phyloP scores from a whole-genome alignment of 2,797 vertebrate species.

The Lerista edwardsae region DNA sequence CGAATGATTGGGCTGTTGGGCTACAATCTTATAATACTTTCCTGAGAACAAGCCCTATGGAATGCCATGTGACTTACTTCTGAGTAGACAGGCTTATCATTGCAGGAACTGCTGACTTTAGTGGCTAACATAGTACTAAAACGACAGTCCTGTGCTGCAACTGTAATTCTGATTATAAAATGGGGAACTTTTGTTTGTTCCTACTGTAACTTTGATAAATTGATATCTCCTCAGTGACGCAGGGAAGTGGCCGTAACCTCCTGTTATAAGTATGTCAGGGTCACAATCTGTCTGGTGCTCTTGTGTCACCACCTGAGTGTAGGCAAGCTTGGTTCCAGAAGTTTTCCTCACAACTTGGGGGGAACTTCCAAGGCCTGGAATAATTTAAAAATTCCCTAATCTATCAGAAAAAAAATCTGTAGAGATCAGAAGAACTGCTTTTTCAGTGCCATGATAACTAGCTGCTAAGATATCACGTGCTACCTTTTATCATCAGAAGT shows the following conservation, averaged over 20 bases:
- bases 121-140: no score
- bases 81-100: no score
- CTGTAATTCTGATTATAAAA: not conserved
- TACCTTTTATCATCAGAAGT: not conserved
- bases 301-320: constrained; percentile 30
- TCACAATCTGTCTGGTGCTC: constrained; percentile 51
- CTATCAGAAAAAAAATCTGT: not conserved
- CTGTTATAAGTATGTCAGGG: constrained; percentile 49
- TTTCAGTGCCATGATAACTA: not conserved
- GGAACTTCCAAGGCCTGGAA: not conserved
- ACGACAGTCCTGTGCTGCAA: not conserved
- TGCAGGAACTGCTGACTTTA: not conserved
- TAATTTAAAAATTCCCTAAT: constrained; percentile 3
- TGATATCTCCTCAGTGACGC: constrained; percentile 52
- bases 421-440: not conserved
- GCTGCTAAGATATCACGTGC: not conserved
- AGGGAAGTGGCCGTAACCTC: constrained; percentile 25
- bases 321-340: constrained; percentile 50
- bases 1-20: no score
- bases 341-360: constrained; percentile 18
- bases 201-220: constrained; percentile 29
- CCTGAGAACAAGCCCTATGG: no score
- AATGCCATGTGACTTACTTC: no score
- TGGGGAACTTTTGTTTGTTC: not conserved
- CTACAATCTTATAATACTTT: no score